phyloP scores from a whole-genome alignment of 2,113 vertebrate species.

The Takifugu bimaculatus region DNA sequence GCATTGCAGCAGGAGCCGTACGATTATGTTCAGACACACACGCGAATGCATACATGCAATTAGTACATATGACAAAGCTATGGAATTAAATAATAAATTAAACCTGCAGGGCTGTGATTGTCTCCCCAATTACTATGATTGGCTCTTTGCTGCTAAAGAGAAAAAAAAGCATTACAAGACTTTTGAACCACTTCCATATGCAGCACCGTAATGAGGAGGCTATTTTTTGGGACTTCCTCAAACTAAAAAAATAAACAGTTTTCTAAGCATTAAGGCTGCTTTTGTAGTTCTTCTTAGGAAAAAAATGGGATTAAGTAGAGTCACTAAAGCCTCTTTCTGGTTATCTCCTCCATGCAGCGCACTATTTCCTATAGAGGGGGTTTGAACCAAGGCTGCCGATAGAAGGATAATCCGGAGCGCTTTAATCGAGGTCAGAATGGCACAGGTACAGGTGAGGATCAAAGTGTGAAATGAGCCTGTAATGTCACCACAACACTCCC shows the following conservation, averaged over 20 bases:
- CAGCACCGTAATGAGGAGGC: slow-evolving; percentile 12
- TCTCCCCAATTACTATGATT: slow-evolving; percentile 38
- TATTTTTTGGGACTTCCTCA: not conserved
- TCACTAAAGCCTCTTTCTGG: slow-evolving; percentile 49
- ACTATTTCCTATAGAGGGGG: slow-evolving; percentile 38
- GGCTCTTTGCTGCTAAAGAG: slow-evolving; percentile 20
- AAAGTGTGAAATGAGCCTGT: slow-evolving; percentile 21
- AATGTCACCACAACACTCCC: not conserved
- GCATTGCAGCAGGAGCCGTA: slow-evolving; percentile 31
- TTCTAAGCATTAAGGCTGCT: slow-evolving; percentile 41
- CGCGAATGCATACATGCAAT: slow-evolving; percentile 25
- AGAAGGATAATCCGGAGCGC: slow-evolving; percentile 44
- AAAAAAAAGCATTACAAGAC: slow-evolving; percentile 2
- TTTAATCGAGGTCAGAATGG: slow-evolving; percentile 42
- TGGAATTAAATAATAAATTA: slow-evolving; percentile 19
- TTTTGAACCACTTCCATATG: slow-evolving; percentile 9
- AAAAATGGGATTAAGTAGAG: slow-evolving; percentile 55
- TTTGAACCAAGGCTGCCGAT: slow-evolving; percentile 39
- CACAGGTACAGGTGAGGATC: slow-evolving; percentile 37
- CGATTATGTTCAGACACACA: slow-evolving; percentile 12
- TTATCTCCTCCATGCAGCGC: slow-evolving; percentile 39
- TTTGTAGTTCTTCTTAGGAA: slow-evolving; percentile 39
- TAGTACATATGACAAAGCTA: slow-evolving; percentile 34
- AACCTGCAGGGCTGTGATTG: slow-evolving; percentile 33
- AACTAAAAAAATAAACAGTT: slow-evolving; percentile 19